Percentiles rank a stretch among this genome's conserved stretches.
phyloP scores from a whole-genome alignment of 2,113 vertebrate species.

The Hemiprocne comata region DNA sequence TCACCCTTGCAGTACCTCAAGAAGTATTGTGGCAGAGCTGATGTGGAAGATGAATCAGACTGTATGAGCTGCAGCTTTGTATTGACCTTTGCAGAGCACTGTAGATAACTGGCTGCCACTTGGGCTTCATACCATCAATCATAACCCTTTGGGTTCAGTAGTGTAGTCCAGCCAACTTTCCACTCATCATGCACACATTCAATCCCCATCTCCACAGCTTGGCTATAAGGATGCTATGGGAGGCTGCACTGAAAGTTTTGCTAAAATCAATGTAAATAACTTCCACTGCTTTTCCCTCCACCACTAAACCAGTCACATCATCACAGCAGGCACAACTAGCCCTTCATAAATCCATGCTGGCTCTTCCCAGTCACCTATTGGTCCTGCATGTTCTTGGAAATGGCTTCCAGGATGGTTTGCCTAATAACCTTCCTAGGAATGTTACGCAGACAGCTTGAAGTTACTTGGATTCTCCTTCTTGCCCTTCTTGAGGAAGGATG shows the following conservation, averaged over 20 bases:
- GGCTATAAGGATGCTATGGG: too few relatives aligned
- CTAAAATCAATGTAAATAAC: not conserved
- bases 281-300: not conserved
- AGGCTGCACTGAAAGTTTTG: not conserved
- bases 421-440: not conserved
- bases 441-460: not conserved
- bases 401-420: not conserved
- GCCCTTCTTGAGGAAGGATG: not conserved
- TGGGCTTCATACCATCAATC: not conserved
- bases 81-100: not conserved
- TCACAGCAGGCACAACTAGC: not conserved
- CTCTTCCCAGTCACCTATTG: not conserved
- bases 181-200: rapidly evolving
- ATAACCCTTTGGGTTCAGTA: not conserved
- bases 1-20: not conserved
- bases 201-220: not conserved
- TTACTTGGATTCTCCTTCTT: not conserved
- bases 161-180: not conserved
- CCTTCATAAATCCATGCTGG: not conserved
- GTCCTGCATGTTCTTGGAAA: not conserved
- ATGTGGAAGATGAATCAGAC: not conserved
- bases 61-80: not conserved
- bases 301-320: not conserved
- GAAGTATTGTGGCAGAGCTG: not conserved
- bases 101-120: not conserved